Evolutionary conservation across 2,888 invertebrate species (phyloP).

Genomic region (Plebejus anna): DNA sequence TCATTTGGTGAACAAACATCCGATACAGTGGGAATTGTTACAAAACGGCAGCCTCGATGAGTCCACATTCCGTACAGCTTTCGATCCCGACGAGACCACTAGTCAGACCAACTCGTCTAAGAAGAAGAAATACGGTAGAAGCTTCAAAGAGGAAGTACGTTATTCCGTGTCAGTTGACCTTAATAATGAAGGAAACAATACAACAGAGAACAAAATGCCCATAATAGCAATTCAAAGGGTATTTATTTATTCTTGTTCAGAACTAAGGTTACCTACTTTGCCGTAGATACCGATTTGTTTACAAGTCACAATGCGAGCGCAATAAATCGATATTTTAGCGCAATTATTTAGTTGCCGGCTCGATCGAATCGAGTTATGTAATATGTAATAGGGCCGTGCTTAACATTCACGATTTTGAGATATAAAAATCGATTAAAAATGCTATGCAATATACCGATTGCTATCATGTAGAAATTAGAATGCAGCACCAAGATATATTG

Average conservation of each 20-base stretch:
- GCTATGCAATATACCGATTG: background rate
- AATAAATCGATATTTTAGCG: conserved; percentile 11
- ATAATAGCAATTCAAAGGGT: conserved; percentile 67
- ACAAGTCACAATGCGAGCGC: conserved; percentile 24
- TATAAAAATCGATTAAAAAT: conserved; percentile 7
- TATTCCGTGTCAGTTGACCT: conserved; percentile 60
- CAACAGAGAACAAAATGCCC: conserved; percentile 51
- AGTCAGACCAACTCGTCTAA: conserved; percentile 44
- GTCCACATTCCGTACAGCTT: conserved; percentile 43
- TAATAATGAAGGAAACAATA: conserved; percentile 45
- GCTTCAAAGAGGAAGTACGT: conserved; percentile 65
- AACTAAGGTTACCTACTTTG: conserved; percentile 45
- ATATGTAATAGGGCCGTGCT: background rate
- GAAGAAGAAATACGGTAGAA: conserved; percentile 52
- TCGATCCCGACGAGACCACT: conserved; percentile 51
- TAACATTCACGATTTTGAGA: conserved; percentile 18
- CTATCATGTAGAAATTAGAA: background rate
- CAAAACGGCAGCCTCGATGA: conserved; percentile 62
- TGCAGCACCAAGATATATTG: background rate
- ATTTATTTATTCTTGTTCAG: conserved; percentile 47
- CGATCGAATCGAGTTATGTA: background rate
- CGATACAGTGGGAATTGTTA: conserved; percentile 69
- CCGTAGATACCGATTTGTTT: conserved; percentile 35
- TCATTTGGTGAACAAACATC: conserved; percentile 69
- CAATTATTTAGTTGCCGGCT: background rate